A percentile compares a stretch with the other conserved stretches of the same genome.
Evolutionary conservation across 2,113 vertebrate genomes (phyloP).

Genomic region (Thryonomys swinderianus): DNA sequence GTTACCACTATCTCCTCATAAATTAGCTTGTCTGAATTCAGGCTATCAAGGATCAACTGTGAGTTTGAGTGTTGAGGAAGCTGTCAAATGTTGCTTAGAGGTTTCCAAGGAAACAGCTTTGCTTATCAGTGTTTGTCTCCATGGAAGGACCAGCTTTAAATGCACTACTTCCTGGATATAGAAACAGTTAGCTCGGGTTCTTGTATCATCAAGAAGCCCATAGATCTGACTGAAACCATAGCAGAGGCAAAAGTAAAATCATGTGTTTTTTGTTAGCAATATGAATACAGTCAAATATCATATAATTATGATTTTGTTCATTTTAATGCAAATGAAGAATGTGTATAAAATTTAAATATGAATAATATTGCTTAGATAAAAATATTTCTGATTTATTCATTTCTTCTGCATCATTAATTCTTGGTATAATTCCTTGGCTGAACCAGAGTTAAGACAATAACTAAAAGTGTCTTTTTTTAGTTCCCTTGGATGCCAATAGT

Average conservation of each 20-base stretch:
- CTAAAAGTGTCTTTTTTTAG: background rate
- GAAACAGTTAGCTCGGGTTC: conserved; percentile 55
- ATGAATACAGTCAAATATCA: conserved; percentile 8
- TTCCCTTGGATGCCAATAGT: background rate
- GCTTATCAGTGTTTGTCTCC: conserved; percentile 65
- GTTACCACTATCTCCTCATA: background rate
- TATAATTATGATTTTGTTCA: conserved; percentile 49
- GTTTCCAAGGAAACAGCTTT: conserved; percentile 80
- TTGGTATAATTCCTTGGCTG: background rate
- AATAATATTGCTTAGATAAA: background rate
- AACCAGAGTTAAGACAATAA: background rate
- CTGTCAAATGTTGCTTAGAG: conserved; percentile 66
- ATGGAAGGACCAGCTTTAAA: conserved; percentile 66
- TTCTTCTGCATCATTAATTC: background rate
- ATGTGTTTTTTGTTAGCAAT: conserved; percentile 52
- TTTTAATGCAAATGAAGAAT: background rate
- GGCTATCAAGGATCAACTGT: conserved; percentile 60
- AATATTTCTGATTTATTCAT: background rate
- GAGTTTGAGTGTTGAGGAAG: conserved; percentile 63
- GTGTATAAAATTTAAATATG: background rate
- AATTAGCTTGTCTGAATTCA: conserved; percentile 43
- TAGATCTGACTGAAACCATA: conserved; percentile 43
- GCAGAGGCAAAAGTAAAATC: conserved; percentile 20
- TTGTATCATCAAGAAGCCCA: conserved; percentile 28
- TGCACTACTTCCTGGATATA: conserved; percentile 55